phyloP scores from a whole-genome alignment of 2,113 vertebrate species.

The Oceanodroma tethys region DNA sequence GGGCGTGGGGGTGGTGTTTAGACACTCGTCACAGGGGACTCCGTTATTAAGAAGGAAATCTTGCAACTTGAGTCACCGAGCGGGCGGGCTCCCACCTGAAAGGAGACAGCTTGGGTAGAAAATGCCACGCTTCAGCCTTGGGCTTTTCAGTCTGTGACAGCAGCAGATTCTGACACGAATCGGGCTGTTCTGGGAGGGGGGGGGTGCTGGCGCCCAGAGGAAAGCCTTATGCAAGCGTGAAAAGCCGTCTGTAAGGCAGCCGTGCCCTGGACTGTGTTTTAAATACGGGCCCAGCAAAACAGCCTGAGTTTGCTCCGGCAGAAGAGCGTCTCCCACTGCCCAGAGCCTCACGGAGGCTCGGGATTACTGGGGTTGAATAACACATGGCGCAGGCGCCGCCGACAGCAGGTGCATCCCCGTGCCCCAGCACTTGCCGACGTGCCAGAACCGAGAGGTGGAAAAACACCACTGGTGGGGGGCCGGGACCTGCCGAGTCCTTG shows the following conservation, averaged over 20 bases:
- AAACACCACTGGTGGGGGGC: not conserved
- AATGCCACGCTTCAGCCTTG: not conserved
- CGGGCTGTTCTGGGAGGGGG: not conserved
- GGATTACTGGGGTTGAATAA: not conserved
- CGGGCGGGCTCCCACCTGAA: not conserved
- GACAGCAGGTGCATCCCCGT: not conserved
- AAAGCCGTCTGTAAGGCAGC: not conserved
- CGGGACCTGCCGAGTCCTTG: not conserved
- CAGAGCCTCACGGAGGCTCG: not conserved
- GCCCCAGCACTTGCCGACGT: accelerated
- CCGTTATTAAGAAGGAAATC: not conserved
- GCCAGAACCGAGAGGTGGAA: not conserved
- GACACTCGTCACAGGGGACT: not conserved
- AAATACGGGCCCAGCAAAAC: not conserved
- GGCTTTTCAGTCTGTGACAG: not conserved
- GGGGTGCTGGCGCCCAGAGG: accelerated
- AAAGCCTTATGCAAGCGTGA: not conserved
- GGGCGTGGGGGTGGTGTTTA: not conserved
- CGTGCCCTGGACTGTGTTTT: not conserved
- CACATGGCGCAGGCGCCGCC: not conserved
- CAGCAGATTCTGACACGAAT: not conserved
- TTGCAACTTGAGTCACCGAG: not conserved
- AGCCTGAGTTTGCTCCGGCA: accelerated
- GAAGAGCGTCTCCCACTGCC: not conserved
- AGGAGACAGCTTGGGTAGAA: not conserved